Base-by-base conservation (phyloP, 2,113 vertebrate genomes). In the Corythoichthys haematopterus region DNA sequence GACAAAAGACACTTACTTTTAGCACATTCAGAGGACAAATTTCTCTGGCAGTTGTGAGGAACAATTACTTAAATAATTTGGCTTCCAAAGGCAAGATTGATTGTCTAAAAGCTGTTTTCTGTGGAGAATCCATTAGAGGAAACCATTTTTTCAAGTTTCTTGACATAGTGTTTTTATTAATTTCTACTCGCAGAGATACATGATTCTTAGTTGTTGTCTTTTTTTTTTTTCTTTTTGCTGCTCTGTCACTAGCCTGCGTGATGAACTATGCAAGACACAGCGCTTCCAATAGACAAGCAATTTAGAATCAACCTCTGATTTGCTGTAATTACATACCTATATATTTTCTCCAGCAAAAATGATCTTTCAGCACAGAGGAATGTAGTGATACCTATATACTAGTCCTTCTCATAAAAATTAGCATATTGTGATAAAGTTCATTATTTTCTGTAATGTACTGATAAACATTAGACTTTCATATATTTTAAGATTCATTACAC, bases 11-110 rank as follows among this genome's bases (percentile, higher is more conserved):
- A 88, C 88, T 90, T 89, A 89, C 85, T 90, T 90, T 87, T 85
- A 88, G 85, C 76, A 83, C 83, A 75, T 91, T 80, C 87, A 87
- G 87, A 88, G 89, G 86, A 89, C 88, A 91, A 88, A 90, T 91
- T 90, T 87, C 84, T 87, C 85, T 87, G 85, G 87, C 84, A 87
- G 84, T 89, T 89, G 90, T 85, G 77, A 85, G 87, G 88, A 90
- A 92, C 90, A 91, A 91, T 92, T 91, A 92, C 89, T 91, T 90
- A 90, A 91, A 92, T 92, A 91, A 92, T 89, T 92, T 89, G 87
- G 83, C 86, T 84, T 88, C 86, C 87, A 90, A 80, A 90, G 85
- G 81, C 83, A 84, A 92, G 91, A 92, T 89, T 91, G 90, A 92
- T 92, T 90, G 90, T 89, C 83, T 91, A 90, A 92, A 91, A 92